Evolutionary conservation across 2,113 vertebrate genomes (phyloP).

Genomic region (Petrocephalus microphthalmus): DNA sequence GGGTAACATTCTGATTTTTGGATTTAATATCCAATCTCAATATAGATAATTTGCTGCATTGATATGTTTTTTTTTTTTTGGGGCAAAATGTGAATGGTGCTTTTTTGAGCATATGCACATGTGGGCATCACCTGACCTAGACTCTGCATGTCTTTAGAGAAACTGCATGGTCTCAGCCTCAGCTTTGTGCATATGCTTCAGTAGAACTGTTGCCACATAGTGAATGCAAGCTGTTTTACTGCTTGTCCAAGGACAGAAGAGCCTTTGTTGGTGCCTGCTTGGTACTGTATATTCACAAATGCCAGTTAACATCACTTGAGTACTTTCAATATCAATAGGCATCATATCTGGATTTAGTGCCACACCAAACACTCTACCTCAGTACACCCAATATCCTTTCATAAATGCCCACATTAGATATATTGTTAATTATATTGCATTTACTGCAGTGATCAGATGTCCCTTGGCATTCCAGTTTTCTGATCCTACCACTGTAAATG

Average conservation of each 20-base stretch:
- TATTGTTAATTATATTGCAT: not conserved
- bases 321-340: not conserved
- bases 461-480: not conserved
- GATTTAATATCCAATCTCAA: not conserved
- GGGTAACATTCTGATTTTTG: not conserved
- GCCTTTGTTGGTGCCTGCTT: not conserved
- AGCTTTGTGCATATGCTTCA: not conserved
- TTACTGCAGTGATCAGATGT: not conserved
- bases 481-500: not conserved
- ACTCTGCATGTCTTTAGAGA: not conserved
- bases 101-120: not conserved
- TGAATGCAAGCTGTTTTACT: slow-evolving; percentile 3
- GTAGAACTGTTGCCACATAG: not conserved
- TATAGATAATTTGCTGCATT: not conserved
- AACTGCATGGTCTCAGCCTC: not conserved
- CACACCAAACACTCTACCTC: not conserved
- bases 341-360: not conserved
- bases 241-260: not conserved
- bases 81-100: not conserved
- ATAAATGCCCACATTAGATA: not conserved
- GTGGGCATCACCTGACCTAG: not conserved
- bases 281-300: slow-evolving; percentile 8
- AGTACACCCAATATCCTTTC: not conserved
- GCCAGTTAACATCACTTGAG: not conserved
- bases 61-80: not conserved